These are phyloP conservation scores for Catostylus mosaicus DNA, from an alignment of 30 jellyfish, hydroid and myxozoan genomes.

Conservation along the genomic window DNA sequence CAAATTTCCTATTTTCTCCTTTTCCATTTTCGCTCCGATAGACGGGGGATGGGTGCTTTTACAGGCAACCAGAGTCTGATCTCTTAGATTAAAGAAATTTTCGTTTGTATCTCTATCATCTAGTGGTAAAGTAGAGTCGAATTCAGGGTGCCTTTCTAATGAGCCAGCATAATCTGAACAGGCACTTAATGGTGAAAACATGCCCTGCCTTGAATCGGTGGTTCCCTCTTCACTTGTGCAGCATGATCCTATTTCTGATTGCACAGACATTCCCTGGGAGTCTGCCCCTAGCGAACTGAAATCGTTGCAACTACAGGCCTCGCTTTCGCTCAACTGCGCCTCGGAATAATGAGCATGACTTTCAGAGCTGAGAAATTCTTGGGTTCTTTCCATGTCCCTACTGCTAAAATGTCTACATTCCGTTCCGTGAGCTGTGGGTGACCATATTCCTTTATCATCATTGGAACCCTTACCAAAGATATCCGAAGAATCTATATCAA, in stretches of 20 bases:
- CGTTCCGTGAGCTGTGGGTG: neutral
- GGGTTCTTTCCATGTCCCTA: neutral
- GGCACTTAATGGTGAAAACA: conserved; percentile 15
- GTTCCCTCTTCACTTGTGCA: neutral
- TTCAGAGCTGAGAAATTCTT: neutral
- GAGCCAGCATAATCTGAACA: conserved; percentile 16
- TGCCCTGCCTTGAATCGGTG: neutral
- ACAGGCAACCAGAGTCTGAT: neutral
- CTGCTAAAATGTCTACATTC: neutral
- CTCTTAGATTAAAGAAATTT: neutral
- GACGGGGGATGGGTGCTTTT: neutral
- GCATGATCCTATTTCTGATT: neutral
- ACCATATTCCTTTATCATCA: neutral
- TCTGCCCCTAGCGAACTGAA: neutral
- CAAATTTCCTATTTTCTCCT: conserved; percentile 32
- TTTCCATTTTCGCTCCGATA: conserved; percentile 47
- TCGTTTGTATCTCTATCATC: conserved; percentile 17
- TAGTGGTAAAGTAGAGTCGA: neutral
- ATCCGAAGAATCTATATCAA: conserved; percentile 23
- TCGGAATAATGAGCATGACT: neutral
- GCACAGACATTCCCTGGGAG: neutral
- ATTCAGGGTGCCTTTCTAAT: conserved; percentile 19
- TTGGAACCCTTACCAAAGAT: neutral
- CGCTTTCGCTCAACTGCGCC: neutral
- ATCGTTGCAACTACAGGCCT: conserved; percentile 10